A percentile compares a stretch with the other conserved stretches of the same genome.
These are phyloP conservation scores for Eueremaeus valkanovi DNA, from an alignment of 2,888 invertebrate species.

Conservation along the genomic window DNA sequence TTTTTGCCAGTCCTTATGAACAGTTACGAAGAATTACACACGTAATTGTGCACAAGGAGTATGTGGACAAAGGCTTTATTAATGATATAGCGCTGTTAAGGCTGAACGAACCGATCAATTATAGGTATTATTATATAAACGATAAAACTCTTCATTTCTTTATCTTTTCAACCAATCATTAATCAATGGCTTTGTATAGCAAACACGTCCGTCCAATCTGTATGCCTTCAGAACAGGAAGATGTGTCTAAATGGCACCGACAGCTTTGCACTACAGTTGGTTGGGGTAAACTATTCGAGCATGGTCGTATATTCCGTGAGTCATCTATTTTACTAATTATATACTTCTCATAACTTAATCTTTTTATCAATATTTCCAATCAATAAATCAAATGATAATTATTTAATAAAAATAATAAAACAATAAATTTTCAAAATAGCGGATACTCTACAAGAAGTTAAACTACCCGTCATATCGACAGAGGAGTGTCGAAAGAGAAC, in stretches of 20 bases:
- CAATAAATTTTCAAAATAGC: conserved; percentile 56
- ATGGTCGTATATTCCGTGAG: conserved; percentile 70
- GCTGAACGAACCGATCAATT: conserved; percentile 61
- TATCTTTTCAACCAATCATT: background rate
- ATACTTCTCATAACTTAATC: too few species aligned
- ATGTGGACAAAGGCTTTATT: conserved; percentile 69
- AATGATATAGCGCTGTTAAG: conserved; percentile 71
- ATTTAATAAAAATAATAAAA: background rate
- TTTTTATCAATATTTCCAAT: too few species aligned
- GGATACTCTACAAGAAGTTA: conserved; percentile 75
- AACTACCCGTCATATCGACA: conserved; percentile 72
- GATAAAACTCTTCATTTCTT: background rate
- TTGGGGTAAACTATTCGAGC: conserved; percentile 75
- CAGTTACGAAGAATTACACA: conserved; percentile 63
- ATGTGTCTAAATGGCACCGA: conserved; percentile 52
- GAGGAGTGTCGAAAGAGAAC: conserved; percentile 70
- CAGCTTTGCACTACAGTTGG: conserved; percentile 71
- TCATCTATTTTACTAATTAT: background rate
- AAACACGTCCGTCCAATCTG: conserved; percentile 65
- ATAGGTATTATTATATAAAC: conserved; percentile 49
- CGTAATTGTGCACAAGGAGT: conserved; percentile 68
- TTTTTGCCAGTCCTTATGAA: conserved; percentile 71
- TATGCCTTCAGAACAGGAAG: conserved; percentile 57
- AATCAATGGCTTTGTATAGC: conserved; percentile 50
- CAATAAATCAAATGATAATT: background rate